Evolutionary conservation across 2,113 vertebrate species (phyloP).

Genomic region (Gambusia holbrooki): DNA sequence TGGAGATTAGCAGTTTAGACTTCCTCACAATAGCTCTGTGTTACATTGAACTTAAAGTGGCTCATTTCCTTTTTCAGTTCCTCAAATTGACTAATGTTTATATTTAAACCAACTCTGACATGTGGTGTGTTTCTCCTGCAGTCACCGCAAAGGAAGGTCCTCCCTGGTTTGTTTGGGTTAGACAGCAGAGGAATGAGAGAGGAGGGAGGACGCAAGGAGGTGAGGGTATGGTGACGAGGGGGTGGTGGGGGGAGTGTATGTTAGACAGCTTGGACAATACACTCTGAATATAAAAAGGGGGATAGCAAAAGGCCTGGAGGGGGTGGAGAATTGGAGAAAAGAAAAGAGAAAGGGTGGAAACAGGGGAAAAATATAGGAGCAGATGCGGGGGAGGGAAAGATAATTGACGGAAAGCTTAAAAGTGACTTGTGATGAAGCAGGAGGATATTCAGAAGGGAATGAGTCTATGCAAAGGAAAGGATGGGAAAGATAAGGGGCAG

Average conservation of each 20-base stretch:
- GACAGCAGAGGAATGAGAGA: slow-evolving; percentile 63
- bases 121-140: slow-evolving; percentile 67
- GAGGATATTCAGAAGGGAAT: slow-evolving; percentile 21
- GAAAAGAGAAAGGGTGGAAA: slow-evolving; percentile 21
- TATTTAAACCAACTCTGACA: slow-evolving; percentile 66
- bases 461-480: slow-evolving; percentile 10
- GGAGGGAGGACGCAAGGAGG: slow-evolving; percentile 44
- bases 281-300: slow-evolving; percentile 57
- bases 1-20: slow-evolving; percentile 2
- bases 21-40: slow-evolving; percentile 32
- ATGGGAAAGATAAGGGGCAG: slow-evolving; percentile 20
- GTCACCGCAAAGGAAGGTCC: slow-evolving; percentile 67
- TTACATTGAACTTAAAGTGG: slow-evolving; percentile 33
- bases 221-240: slow-evolving; percentile 48
- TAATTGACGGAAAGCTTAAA: slow-evolving; percentile 31
- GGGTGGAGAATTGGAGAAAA: slow-evolving; percentile 14
- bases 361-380: slow-evolving; percentile 21
- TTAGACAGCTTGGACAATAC: slow-evolving; percentile 45
- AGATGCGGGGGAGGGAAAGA: slow-evolving; percentile 11
- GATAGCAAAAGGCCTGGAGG: slow-evolving; percentile 26
- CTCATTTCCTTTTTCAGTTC: slow-evolving; percentile 54
- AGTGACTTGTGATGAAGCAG: slow-evolving; percentile 9
- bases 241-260: slow-evolving; percentile 12
- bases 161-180: slow-evolving; percentile 75
- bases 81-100: slow-evolving; percentile 68